Conservation (phyloP, 2,113 vertebrate species). For the Dipodomys merriami region DNA sequence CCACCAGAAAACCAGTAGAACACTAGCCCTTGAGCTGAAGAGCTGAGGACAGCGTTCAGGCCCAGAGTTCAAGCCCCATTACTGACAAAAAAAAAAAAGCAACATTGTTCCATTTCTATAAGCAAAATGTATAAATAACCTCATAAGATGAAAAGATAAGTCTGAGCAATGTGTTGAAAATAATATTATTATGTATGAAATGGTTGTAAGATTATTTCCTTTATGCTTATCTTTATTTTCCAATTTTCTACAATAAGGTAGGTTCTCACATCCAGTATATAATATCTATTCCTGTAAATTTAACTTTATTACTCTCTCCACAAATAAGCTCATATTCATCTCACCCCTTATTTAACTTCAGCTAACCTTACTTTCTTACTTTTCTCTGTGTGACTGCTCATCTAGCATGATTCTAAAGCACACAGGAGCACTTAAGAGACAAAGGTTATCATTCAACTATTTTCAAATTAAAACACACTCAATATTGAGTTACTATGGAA, state of each 20-base stretch:
- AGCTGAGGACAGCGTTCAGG: too few relatives aligned
- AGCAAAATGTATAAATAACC: background rate
- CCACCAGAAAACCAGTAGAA: too few relatives aligned
- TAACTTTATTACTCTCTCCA: conserved; percentile 4
- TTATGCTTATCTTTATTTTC: conserved; percentile 39
- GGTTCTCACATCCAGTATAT: background rate
- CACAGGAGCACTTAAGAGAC: background rate
- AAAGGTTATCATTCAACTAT: conserved; percentile 23
- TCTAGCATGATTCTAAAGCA: background rate
- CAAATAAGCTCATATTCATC: background rate
- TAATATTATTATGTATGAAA: background rate
- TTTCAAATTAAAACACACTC: background rate
- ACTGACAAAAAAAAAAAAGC: background rate
- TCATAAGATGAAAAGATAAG: background rate
- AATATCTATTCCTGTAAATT: conserved; percentile 1
- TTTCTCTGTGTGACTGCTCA: background rate
- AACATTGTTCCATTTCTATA: background rate
- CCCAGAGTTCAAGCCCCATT: too few relatives aligned
- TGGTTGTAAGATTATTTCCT: background rate
- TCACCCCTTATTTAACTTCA: background rate
- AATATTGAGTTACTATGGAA: conserved; percentile 3
- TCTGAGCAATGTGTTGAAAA: background rate
- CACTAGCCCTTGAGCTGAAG: too few relatives aligned
- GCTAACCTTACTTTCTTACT: background rate
- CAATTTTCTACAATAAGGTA: background rate